Evolutionary conservation across 2,888 invertebrate species (phyloP).

Genomic region (Xestia ashworthii): DNA sequence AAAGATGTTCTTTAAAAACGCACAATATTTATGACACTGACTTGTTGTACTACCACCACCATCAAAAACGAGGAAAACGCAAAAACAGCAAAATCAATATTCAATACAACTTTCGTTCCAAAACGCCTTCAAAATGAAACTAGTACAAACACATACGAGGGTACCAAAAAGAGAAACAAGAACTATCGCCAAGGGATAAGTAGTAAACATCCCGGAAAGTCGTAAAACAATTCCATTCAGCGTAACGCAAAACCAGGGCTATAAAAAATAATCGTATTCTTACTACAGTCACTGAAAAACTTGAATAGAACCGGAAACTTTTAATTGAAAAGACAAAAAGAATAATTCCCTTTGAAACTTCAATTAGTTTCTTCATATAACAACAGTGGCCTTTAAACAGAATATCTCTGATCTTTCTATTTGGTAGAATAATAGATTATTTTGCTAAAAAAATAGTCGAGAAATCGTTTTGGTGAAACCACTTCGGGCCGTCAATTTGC

Average conservation of each 20-base stretch:
- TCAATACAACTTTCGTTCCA: slow-evolving; percentile 28
- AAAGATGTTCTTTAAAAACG: no score
- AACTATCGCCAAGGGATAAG: slow-evolving; percentile 54
- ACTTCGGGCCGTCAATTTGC: slow-evolving; percentile 35
- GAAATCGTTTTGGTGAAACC: slow-evolving; percentile 27
- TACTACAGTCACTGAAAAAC: slow-evolving; percentile 30
- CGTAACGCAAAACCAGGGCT: slow-evolving; percentile 43
- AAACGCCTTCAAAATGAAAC: slow-evolving; percentile 20
- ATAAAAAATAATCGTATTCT: slow-evolving; percentile 61
- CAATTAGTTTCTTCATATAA: slow-evolving; percentile 9
- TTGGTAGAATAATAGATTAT: not conserved
- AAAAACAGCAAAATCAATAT: slow-evolving; percentile 32
- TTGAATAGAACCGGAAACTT: slow-evolving; percentile 61
- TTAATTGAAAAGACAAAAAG: slow-evolving; percentile 63
- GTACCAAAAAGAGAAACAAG: slow-evolving; percentile 27
- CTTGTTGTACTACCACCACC: not conserved
- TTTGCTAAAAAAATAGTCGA: not conserved
- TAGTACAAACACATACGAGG: slow-evolving; percentile 12
- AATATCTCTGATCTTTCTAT: slow-evolving; percentile 2
- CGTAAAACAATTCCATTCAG: slow-evolving; percentile 60
- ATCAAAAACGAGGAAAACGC: not conserved
- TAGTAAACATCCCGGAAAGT: slow-evolving; percentile 57
- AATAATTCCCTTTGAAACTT: slow-evolving; percentile 19
- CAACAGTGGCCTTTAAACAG: not conserved
- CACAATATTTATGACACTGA: slow-evolving; percentile 1